These are phyloP conservation scores for Microctonus aethiopoides DNA, from an alignment of 2,888 invertebrate species.

Conservation along the genomic window DNA sequence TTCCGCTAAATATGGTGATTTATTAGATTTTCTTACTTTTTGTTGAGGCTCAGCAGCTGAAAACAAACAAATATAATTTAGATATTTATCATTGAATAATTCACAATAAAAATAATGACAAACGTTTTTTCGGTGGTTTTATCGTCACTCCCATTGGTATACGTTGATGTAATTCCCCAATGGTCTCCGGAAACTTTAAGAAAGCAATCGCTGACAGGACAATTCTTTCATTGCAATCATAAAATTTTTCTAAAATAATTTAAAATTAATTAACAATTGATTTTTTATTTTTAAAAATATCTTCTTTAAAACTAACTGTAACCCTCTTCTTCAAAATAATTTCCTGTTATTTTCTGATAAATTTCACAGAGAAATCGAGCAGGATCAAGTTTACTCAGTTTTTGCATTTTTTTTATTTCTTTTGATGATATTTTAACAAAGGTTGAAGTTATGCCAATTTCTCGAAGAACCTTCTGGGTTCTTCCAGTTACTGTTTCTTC, in stretches of 20 bases:
- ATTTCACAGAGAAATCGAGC: constrained; percentile 56
- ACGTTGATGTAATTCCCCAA: constrained; percentile 54
- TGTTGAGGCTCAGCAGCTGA: constrained; percentile 48
- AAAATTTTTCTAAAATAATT: constrained; percentile 49
- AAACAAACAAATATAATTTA: constrained; percentile 26
- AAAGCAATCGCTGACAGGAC: constrained; percentile 61
- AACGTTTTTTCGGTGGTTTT: constrained; percentile 56
- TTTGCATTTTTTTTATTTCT: constrained; percentile 50
- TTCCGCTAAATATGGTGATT: constrained; percentile 52
- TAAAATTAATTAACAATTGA: not conserved
- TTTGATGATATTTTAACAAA: constrained; percentile 49
- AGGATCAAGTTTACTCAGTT: constrained; percentile 47
- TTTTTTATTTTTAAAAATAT: not conserved
- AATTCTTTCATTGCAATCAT: constrained; percentile 59
- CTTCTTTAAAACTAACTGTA: constrained; percentile 49
- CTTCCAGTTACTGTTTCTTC: constrained; percentile 52
- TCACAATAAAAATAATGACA: constrained; percentile 26
- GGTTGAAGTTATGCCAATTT: constrained; percentile 58
- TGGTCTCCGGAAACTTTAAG: constrained; percentile 56
- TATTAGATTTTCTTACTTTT: constrained; percentile 29
- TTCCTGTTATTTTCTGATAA: constrained; percentile 56
- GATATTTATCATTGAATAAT: not conserved
- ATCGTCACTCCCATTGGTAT: constrained; percentile 48
- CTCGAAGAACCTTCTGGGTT: constrained; percentile 49
- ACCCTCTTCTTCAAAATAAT: constrained; percentile 56